Base-by-base conservation (phyloP, 2,888 invertebrate genomes). In the Scaeva pyrastri region DNA sequence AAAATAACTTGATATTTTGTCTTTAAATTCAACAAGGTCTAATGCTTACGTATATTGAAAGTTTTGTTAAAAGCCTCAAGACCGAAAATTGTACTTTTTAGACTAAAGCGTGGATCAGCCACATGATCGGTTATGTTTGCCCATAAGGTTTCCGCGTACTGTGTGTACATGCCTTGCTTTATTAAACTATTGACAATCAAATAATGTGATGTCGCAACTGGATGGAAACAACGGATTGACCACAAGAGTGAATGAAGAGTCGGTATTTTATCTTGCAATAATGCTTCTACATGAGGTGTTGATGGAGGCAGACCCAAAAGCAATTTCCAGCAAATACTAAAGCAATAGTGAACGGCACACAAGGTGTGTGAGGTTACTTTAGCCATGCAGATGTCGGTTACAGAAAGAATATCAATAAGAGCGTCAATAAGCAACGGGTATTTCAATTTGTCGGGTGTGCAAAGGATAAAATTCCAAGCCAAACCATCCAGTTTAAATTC, bases 381-480 rank as follows among this genome's bases (percentile, higher is more conserved):
- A 45, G 93, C 93, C 19, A 94, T 94, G 62, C 94, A 94, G 78
- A 97, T 95, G 89, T 97, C 96, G 2, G 97, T 96, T 0, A 97
- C 95, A 90, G 96, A 95, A 58, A 98, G 93, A 88, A 98, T 95
- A 88, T 96, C 95, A 31, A 98, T 95, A 5, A 98, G 93, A 0
- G 98, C 97, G 90, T 98, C 97, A 87, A 98, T 95, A 8, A 99
- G 93, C 55, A 97, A 92, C 0, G 97, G 96, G 93, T 98, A 98
- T 90, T 97, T 96, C 70, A 98, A 93, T 92, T 97, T 97, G 91
- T 98, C 98, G 0, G 97, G 96, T 1, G 97, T 98, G 68, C 98
- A 98, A 84, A 98, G 94, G 79, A 98, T 96, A 91, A 98, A 98
- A 93, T 98, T 98, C 93, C 97, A 97, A 2, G 98, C 98, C 73